phyloP scores from a whole-genome alignment of 2,797 vertebrate genomes.

The Graptemys geographica region DNA sequence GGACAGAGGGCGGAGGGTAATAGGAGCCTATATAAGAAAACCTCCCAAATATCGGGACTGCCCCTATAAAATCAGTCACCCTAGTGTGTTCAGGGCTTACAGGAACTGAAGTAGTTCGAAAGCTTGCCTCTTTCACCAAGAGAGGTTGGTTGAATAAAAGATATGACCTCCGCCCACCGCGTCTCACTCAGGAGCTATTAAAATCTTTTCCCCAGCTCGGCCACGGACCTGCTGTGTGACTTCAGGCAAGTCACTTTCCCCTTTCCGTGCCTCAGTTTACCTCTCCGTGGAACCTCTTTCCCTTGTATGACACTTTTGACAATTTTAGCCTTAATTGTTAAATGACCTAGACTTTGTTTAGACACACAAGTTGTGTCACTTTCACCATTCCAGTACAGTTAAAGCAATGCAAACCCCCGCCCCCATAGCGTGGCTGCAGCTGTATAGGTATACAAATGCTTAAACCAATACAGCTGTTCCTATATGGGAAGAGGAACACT shows the following conservation, averaged over 20 bases:
- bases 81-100: not conserved
- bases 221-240: too few species aligned
- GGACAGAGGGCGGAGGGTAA: too few species aligned
- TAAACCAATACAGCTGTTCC: not conserved
- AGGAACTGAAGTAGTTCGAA: not conserved
- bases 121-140: not conserved
- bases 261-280: not conserved
- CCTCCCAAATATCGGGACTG: too few species aligned
- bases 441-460: not conserved
- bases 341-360: not conserved
- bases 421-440: too few species aligned
- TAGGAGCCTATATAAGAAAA: too few species aligned
- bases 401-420: too few species aligned
- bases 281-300: not conserved
- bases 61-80: too few species aligned
- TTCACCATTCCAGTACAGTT: not conserved
- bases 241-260: not conserved
- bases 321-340: too few species aligned
- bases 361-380: not conserved
- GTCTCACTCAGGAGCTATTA: not conserved
- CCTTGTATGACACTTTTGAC: not conserved
- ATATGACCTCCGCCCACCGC: not conserved
- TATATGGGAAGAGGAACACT: not conserved
- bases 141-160: not conserved
- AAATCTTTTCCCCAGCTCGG: not conserved